Evolutionary conservation across 2,113 vertebrate species (phyloP).

Genomic region (Gallinago media): DNA sequence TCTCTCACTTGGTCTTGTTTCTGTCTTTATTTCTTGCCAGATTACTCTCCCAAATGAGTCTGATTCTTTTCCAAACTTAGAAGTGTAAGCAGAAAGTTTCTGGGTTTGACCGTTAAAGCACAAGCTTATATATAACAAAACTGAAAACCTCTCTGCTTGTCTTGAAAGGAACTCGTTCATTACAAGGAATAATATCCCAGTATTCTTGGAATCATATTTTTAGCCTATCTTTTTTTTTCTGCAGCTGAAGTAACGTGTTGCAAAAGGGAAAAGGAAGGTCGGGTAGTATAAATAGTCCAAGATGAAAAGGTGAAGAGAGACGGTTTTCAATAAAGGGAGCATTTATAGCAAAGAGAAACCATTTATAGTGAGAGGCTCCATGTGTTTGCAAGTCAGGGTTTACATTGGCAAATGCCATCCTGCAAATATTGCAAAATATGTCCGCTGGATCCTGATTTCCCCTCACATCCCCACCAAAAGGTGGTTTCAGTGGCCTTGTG

Average conservation of each 20-base stretch:
- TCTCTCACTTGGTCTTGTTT: not conserved
- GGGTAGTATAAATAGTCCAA: not conserved
- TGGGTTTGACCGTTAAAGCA: not conserved
- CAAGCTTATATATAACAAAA: not conserved
- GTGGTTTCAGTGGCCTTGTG: not conserved
- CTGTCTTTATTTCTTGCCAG: constrained; percentile 12
- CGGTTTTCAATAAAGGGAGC: not conserved
- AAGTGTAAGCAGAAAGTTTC: not conserved
- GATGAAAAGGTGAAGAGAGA: not conserved
- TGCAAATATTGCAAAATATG: constrained; percentile 10
- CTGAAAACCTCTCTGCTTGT: accelerated
- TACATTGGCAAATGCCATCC: not conserved
- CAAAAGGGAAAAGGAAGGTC: not conserved
- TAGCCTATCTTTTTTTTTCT: constrained; percentile 4
- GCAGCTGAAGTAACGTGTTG: not conserved
- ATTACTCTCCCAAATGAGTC: not conserved
- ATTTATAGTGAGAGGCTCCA: not conserved
- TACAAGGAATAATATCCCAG: not conserved
- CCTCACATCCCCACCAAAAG: not conserved
- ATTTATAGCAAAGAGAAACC: constrained; percentile 37
- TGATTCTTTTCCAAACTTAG: not conserved
- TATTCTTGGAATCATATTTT: constrained; percentile 3
- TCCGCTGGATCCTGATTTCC: not conserved
- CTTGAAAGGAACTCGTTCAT: not conserved
- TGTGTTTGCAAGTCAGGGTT: constrained; percentile 13